These are phyloP conservation scores for Crotophaga sulcirostris DNA, from an alignment of 2,113 vertebrate genomes.

Conservation along the genomic window DNA sequence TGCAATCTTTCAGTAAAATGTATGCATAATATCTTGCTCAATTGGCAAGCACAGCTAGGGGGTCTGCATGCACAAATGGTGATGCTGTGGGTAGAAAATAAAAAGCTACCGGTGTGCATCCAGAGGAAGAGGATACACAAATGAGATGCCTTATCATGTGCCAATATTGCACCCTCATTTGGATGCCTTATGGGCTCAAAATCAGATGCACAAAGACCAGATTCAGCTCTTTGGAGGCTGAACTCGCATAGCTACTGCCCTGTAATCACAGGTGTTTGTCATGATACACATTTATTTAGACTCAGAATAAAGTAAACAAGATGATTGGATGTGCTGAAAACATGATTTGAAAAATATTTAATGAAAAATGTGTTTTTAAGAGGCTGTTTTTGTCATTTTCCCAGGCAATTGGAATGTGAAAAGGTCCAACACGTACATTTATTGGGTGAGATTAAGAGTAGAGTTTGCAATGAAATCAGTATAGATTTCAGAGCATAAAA, in stretches of 20 bases:
- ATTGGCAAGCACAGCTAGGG: background rate
- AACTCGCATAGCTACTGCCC: background rate
- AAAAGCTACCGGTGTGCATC: background rate
- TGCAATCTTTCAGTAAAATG: background rate
- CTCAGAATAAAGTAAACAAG: background rate
- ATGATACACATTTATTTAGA: background rate
- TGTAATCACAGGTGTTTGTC: background rate
- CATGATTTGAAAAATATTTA: background rate
- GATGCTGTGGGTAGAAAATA: background rate
- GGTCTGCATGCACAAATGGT: background rate
- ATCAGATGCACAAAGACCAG: no score
- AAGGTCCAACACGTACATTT: background rate
- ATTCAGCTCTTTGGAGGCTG: background rate
- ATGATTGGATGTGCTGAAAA: background rate
- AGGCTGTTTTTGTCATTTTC: background rate
- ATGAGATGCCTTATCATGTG: background rate
- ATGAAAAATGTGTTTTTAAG: background rate
- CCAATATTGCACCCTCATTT: accelerated
- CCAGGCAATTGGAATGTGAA: background rate
- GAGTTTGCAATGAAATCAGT: slow-evolving; percentile 3
- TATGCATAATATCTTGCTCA: background rate
- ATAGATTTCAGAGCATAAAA: slow-evolving; percentile 13
- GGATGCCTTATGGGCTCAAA: background rate
- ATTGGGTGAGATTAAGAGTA: slow-evolving; percentile 24
- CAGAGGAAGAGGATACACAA: background rate